A percentile compares a stretch with the other conserved stretches of the same genome.
These are phyloP conservation scores for Staurois parvus DNA, from an alignment of 2,797 vertebrate genomes.

Conservation along the genomic window DNA sequence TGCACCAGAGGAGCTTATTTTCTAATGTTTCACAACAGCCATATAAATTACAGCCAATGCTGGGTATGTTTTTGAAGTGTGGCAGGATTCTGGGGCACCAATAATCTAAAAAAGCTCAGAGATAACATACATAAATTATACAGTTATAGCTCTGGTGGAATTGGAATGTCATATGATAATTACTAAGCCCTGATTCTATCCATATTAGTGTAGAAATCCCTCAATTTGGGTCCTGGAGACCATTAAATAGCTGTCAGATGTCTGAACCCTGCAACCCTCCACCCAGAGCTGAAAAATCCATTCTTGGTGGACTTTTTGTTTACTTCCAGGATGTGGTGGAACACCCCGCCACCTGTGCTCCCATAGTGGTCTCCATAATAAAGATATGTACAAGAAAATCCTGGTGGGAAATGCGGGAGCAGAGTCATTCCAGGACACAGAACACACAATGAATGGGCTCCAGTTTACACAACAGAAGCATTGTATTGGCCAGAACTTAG, in stretches of 20 bases:
- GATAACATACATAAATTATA: too few species aligned
- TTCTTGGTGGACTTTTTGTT: not conserved
- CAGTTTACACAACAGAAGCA: slow-evolving; percentile 39
- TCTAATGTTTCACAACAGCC: too few species aligned
- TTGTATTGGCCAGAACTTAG: slow-evolving; percentile 28
- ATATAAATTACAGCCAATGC: too few species aligned
- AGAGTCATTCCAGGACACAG: slow-evolving; percentile 36
- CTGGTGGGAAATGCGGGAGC: slow-evolving; percentile 25
- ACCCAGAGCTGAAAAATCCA: not conserved
- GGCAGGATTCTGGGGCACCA: too few species aligned
- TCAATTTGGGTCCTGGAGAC: not conserved
- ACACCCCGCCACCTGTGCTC: not conserved
- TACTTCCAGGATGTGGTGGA: not conserved
- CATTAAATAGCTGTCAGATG: not conserved
- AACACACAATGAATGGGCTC: slow-evolving; percentile 27
- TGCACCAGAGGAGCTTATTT: too few species aligned
- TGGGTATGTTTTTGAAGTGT: too few species aligned
- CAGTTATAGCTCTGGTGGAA: too few species aligned
- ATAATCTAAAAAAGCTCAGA: too few species aligned
- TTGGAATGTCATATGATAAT: too few species aligned
- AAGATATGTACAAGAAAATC: not conserved
- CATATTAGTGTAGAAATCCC: not conserved
- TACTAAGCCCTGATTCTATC: not conserved
- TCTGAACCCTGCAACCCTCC: not conserved
- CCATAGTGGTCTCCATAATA: not conserved